Evolutionary conservation across 2,113 vertebrate species (phyloP).

Genomic region (Corythoichthys intestinalis): DNA sequence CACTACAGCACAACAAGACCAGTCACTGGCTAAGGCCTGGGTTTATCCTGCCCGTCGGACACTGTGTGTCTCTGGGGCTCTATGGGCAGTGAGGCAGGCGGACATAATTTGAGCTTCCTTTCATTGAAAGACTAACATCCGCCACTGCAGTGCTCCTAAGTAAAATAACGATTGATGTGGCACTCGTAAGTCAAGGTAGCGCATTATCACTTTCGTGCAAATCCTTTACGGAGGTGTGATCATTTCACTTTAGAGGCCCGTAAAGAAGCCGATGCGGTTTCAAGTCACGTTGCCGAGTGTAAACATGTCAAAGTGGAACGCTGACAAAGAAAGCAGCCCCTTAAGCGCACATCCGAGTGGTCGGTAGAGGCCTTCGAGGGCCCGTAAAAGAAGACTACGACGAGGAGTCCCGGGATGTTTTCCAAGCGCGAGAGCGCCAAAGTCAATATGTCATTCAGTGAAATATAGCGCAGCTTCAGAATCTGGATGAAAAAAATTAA

Average conservation of each 20-base stretch:
- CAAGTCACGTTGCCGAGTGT: conserved; percentile 9
- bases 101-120: too few relatives aligned
- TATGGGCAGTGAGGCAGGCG: too few relatives aligned
- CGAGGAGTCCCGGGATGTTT: conserved; percentile 60
- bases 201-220: background rate
- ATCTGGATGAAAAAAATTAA: conserved; percentile 6
- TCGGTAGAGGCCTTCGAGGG: conserved; percentile 46
- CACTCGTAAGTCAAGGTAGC: too few relatives aligned
- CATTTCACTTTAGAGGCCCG: conserved; percentile 44
- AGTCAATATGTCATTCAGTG: conserved; percentile 56
- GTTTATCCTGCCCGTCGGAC: too few relatives aligned
- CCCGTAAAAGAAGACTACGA: conserved; percentile 45
- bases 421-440: conserved; percentile 56
- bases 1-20: too few relatives aligned
- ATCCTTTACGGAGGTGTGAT: background rate
- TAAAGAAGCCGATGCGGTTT: conserved; percentile 30
- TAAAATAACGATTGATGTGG: too few relatives aligned
- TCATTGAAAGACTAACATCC: too few relatives aligned
- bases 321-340: conserved; percentile 25
- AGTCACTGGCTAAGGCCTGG: too few relatives aligned
- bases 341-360: conserved; percentile 37
- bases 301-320: background rate
- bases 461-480: conserved; percentile 20
- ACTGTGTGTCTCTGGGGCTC: too few relatives aligned
- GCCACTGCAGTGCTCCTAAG: background rate